phyloP scores from a whole-genome alignment of 2,113 vertebrate species.

The Laterallus jamaicensis region DNA sequence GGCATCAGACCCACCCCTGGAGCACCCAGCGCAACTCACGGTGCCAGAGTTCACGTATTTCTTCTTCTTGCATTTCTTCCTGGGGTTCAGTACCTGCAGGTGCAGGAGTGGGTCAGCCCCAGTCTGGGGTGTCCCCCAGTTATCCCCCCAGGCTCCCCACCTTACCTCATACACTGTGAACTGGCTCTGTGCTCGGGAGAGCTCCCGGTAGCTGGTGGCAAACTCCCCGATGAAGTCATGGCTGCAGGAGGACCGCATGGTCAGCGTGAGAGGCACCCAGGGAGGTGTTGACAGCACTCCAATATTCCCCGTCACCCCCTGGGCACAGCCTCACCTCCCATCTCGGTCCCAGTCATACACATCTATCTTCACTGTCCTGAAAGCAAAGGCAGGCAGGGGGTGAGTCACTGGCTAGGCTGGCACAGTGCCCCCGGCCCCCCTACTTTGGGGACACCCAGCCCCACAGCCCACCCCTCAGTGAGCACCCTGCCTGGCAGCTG shows the following conservation, averaged over 20 bases:
- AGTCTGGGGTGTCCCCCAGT: fast-evolving
- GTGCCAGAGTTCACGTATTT: constrained; percentile 98
- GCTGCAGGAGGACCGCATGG: constrained; percentile 52
- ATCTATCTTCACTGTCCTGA: constrained; percentile 94
- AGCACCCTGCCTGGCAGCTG: neutral
- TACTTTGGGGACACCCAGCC: neutral
- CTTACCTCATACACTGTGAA: constrained; percentile 91
- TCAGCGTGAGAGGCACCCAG: neutral
- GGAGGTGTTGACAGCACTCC: neutral
- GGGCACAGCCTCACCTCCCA: constrained; percentile 83
- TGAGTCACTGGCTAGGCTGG: neutral
- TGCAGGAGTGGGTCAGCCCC: neutral
- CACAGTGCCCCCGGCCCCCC: neutral
- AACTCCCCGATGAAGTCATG: constrained; percentile 99
- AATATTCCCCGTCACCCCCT: fast-evolving
- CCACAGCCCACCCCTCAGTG: fast-evolving
- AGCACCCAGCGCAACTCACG: constrained; percentile 74
- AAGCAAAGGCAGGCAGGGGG: neutral
- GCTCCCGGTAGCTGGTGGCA: constrained; percentile 97
- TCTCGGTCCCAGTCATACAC: constrained; percentile 98
- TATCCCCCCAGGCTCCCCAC: neutral
- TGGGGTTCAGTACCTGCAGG: constrained; percentile 91
- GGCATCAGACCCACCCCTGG: neutral
- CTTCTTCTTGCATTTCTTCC: constrained; percentile 99
- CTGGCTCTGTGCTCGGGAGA: constrained; percentile 95